Percentiles rank a stretch among this genome's conserved stretches.
These are phyloP conservation scores for Brachionus rubens DNA, from an alignment of 1,140 invertebrate species.

Conservation along the genomic window DNA sequence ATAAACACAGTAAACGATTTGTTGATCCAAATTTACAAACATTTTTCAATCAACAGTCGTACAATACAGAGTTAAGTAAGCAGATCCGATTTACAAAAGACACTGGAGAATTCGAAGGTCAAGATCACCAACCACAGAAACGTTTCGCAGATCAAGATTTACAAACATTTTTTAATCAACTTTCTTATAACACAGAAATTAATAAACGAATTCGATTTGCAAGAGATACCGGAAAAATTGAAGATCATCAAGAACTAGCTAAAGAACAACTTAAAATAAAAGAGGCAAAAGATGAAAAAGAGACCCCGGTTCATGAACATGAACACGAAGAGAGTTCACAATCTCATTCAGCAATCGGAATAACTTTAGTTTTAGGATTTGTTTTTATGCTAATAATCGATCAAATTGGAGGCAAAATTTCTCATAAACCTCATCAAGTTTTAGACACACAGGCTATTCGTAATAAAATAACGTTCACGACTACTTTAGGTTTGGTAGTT, in stretches of 20 bases:
- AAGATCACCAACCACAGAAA: too few relatives aligned
- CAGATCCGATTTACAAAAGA: neutral
- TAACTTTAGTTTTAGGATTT: slow-evolving; percentile 79
- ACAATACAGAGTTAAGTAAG: neutral
- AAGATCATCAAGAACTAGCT: slow-evolving; percentile 11
- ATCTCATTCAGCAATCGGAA: slow-evolving; percentile 65
- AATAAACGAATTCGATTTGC: neutral
- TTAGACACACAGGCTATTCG: slow-evolving; percentile 61
- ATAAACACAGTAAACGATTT: neutral
- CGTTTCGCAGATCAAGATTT: too few relatives aligned
- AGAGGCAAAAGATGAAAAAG: neutral
- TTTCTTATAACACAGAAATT: too few relatives aligned
- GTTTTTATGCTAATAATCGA: slow-evolving; percentile 96
- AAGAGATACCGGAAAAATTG: neutral
- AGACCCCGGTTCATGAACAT: neutral
- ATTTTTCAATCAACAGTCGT: slow-evolving; percentile 1
- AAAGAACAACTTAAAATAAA: slow-evolving; percentile 39
- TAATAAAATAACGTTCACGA: slow-evolving; percentile 65
- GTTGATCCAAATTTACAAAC: neutral
- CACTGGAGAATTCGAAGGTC: too few relatives aligned
- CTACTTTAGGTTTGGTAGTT: slow-evolving; percentile 46
- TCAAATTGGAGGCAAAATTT: slow-evolving; percentile 65
- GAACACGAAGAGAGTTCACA: slow-evolving; percentile 49
- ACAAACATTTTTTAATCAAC: too few relatives aligned
- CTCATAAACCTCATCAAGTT: slow-evolving; percentile 50